phyloP scores from a whole-genome alignment of 2,797 vertebrate genomes.

The Aphelocoma californica region DNA sequence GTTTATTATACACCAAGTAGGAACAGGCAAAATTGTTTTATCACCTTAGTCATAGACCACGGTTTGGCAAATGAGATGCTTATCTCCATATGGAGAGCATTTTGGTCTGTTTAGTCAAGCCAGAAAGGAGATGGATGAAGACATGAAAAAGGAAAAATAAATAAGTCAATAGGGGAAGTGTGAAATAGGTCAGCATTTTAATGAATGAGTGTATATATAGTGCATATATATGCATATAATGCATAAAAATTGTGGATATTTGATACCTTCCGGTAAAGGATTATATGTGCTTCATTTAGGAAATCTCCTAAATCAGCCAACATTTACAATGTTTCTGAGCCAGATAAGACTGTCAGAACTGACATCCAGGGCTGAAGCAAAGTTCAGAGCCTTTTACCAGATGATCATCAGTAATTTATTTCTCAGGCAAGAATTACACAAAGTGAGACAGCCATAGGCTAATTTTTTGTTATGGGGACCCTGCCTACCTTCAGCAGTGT shows the following conservation, averaged over 20 bases:
- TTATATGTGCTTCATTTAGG: neutral
- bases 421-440: neutral
- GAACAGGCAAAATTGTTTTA: neutral
- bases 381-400: neutral
- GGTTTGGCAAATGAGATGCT: neutral
- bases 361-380: neutral
- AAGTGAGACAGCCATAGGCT: neutral
- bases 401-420: neutral
- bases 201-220: neutral
- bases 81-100: neutral
- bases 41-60: neutral
- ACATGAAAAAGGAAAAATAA: neutral
- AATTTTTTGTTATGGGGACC: neutral
- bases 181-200: neutral
- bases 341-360: neutral
- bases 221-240: neutral
- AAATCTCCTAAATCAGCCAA: neutral
- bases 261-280: neutral
- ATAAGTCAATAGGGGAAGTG: neutral
- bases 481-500: neutral
- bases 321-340: neutral
- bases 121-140: neutral
- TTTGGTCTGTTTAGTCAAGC: neutral
- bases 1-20: neutral
- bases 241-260: neutral